A percentile compares a stretch with the other conserved stretches of the same genome.
These are phyloP conservation scores for Osedax frankpressi DNA, from an alignment of 2,888 invertebrate genomes.

Conservation along the genomic window DNA sequence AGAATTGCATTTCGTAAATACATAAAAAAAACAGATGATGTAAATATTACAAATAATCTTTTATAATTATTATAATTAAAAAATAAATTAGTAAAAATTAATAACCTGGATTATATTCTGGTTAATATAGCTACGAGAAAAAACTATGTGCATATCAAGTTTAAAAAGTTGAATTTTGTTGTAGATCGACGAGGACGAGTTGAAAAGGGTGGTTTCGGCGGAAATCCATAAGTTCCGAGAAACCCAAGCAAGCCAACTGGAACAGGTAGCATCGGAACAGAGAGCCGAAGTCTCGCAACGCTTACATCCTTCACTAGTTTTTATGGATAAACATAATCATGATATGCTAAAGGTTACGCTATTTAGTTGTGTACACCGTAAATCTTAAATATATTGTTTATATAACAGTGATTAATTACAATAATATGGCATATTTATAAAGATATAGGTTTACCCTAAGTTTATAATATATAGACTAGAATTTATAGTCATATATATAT, in stretches of 20 bases:
- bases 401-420: no score
- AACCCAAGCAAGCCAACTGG: conserved; percentile 9
- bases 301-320: neutral
- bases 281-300: neutral
- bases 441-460: no score
- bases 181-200: conserved; percentile 40
- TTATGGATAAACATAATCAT: neutral
- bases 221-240: conserved; percentile 38
- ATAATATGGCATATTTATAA: no score
- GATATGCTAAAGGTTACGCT: neutral
- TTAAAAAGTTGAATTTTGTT: no score
- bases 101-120: neutral
- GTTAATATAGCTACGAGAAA: neutral
- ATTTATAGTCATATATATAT: no score
- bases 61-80: no score
- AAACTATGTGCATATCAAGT: neutral
- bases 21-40: no score
- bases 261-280: neutral
- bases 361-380: no score
- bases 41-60: no score
- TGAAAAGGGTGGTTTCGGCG: conserved; percentile 37
- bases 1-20: no score
- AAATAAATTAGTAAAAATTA: neutral
- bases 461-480: no score
- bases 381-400: no score